Conservation (phyloP, 1,140 invertebrate species). For the Nasonia longicornis region DNA sequence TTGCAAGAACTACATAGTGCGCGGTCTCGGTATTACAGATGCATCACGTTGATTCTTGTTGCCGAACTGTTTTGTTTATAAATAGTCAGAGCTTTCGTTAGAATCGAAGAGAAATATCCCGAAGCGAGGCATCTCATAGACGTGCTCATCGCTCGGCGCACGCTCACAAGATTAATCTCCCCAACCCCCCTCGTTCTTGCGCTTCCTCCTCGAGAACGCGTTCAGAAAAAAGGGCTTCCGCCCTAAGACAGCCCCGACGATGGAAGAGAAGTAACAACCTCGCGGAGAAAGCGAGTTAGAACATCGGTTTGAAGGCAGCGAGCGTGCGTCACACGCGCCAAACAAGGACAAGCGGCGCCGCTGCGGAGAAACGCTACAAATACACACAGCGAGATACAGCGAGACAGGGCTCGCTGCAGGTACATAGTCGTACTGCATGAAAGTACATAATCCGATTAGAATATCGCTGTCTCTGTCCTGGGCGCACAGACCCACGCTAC, state of each 20-base stretch:
- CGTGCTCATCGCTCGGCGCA: too few relatives aligned
- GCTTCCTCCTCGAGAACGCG: neutral
- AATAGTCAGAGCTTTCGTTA: too few relatives aligned
- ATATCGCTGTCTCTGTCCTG: constrained; percentile 20
- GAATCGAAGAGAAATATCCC: too few relatives aligned
- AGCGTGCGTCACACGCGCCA: neutral
- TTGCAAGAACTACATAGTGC: too few relatives aligned
- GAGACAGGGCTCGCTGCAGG: neutral
- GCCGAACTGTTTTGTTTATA: too few relatives aligned
- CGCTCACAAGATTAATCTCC: neutral
- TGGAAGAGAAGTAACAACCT: neutral
- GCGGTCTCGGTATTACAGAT: too few relatives aligned
- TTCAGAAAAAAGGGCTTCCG: neutral
- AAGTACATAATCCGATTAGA: constrained; percentile 47
- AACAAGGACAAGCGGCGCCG: neutral
- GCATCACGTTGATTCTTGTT: too few relatives aligned
- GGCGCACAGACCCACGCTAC: neutral
- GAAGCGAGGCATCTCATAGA: too few relatives aligned
- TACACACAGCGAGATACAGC: neutral
- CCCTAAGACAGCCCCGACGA: neutral
- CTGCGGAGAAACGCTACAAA: neutral
- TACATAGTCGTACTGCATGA: neutral
- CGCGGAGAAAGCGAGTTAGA: constrained; percentile 2
- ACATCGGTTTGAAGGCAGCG: neutral
- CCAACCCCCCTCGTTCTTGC: neutral